Conservation (phyloP, 2,888 invertebrate species). For the Eupithecia centaureata region DNA sequence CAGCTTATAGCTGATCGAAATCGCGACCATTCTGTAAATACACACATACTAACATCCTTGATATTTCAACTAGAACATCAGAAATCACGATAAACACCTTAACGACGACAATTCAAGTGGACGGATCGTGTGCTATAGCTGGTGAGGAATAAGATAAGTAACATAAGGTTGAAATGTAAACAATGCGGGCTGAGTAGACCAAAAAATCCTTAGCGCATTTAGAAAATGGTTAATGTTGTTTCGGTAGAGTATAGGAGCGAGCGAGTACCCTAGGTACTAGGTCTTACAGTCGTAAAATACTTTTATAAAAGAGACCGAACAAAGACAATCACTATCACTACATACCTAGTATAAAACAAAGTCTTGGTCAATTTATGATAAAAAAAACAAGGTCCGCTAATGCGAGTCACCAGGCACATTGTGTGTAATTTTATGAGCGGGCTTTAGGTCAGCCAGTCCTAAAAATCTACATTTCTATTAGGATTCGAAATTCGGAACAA, state of each 20-base stretch:
- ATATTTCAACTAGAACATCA: background rate
- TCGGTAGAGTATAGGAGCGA: slow-evolving; percentile 1
- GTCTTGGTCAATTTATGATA: too few species aligned
- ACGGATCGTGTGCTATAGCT: slow-evolving; percentile 34
- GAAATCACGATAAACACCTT: background rate
- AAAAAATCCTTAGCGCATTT: too few species aligned
- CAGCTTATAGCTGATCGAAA: slow-evolving; percentile 76
- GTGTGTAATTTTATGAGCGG: too few species aligned
- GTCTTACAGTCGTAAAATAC: too few species aligned
- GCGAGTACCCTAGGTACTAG: background rate
- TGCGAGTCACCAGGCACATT: too few species aligned
- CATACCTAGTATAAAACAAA: too few species aligned
- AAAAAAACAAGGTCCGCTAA: too few species aligned
- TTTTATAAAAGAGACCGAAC: too few species aligned
- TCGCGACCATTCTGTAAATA: slow-evolving; percentile 53
- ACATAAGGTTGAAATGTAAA: slow-evolving; percentile 19
- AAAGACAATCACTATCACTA: too few species aligned
- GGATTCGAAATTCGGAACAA: too few species aligned
- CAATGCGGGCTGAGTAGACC: background rate
- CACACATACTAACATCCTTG: slow-evolving; percentile 13
- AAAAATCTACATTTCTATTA: too few species aligned
- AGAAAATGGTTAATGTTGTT: background rate
- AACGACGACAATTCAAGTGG: slow-evolving; percentile 13
- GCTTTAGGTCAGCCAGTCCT: too few species aligned
- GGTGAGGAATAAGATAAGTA: slow-evolving; percentile 45